phyloP scores from a whole-genome alignment of 2,888 invertebrate species.

The Hybos culiciformis region DNA sequence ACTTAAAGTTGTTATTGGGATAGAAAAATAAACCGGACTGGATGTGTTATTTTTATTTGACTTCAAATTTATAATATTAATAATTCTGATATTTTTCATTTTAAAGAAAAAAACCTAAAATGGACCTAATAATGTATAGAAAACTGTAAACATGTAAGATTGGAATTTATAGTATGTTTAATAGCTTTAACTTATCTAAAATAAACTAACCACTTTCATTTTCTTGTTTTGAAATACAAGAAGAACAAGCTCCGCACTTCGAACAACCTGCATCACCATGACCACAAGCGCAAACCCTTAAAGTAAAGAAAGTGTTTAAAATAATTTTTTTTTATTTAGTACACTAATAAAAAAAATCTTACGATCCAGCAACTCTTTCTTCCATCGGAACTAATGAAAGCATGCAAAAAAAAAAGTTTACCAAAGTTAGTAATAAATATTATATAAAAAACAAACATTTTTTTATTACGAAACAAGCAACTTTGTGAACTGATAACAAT shows the following conservation, averaged over 20 bases:
- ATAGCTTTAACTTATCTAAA: not conserved
- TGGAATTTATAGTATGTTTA: not conserved
- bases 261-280: constrained; percentile 90
- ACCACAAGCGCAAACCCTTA: constrained; percentile 86
- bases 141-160: not conserved
- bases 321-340: not conserved
- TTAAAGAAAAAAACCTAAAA: constrained; percentile 2
- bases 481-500: no score
- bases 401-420: no score
- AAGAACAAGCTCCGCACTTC: constrained; percentile 81
- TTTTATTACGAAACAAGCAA: no score
- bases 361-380: constrained; percentile 76
- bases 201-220: constrained; percentile 26
- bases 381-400: constrained; percentile 59
- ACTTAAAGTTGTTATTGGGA: no score
- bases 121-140: no score
- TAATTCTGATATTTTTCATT: no score
- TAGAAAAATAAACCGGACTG: no score
- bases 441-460: no score
- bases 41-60: no score
- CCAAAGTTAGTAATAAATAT: no score
- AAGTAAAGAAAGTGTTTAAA: not conserved
- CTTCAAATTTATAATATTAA: no score
- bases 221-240: constrained; percentile 52
- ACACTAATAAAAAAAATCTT: constrained; percentile 34